Evolutionary conservation across 2,888 invertebrate genomes (phyloP), one percentile per base, ranked within the genome.

Genomic region (Ophioninae sp.): DNA sequence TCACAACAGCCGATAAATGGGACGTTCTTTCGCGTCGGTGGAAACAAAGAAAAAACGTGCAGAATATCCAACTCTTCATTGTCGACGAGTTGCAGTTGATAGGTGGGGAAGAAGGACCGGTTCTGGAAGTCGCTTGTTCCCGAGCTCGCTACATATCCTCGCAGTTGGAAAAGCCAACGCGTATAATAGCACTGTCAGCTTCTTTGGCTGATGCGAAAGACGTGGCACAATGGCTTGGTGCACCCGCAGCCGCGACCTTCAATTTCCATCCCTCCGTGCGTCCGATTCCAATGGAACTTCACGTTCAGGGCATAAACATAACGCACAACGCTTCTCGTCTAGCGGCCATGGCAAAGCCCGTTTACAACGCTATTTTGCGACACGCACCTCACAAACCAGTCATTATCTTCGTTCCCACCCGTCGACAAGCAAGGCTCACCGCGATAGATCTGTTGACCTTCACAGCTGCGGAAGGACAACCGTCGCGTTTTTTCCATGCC

Each of bases 241-340:
- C 99, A 90, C 97, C 96, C 88, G 95, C 98, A 2, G 97, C 98
- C 88, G 96, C 97, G 39, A 97, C 98, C 2, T 99, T 99, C 94
- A 99, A 99, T 94, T 99, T 99, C 94, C 99, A 99, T 91, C 99
- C 99, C 0, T 98, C 98, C 90, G 99, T 99, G 2, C 94, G 99
- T 0, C 99, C 99, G 0, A 94, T 99, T 59, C 99, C 99, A 0
- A 93, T 99, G 23, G 99, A 99, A 91, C 93, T 99, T 67, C 99
- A 99, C 90, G 98, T 99, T 79, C 93, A 97, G 95, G 99, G 99
- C 20, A 97, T 99, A 93, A 99, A 99, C 94, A 97, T 99, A 62
- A 98, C 99, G 0, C 99, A 99, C 94, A 99, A 99, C 91, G 98
- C 97, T 0, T 98, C 99, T 0, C 95, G 99, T 13, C 95, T 99